Evolutionary conservation across 30 jellyfish, hydroid and myxozoan genomes (phyloP).

Genomic region (Catostylus mosaicus): DNA sequence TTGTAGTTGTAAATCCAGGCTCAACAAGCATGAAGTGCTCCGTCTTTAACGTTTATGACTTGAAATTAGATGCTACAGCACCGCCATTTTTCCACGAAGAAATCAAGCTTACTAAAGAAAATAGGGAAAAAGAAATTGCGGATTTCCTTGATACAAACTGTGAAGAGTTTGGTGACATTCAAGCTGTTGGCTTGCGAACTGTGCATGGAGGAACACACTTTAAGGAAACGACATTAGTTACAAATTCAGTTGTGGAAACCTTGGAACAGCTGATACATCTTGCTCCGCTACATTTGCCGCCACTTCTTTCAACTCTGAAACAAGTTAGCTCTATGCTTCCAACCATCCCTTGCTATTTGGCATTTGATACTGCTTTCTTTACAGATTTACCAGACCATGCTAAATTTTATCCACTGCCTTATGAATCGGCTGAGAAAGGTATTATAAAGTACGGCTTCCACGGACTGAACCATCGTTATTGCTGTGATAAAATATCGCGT

Average conservation of each 20-base stretch:
- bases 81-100: slow-evolving; percentile 44
- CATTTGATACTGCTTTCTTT: slow-evolving; percentile 83
- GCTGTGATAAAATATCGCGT: slow-evolving; percentile 47
- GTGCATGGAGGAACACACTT: slow-evolving; percentile 87
- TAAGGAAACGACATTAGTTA: slow-evolving; percentile 55
- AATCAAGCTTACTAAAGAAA: slow-evolving; percentile 23
- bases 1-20: slow-evolving; percentile 79
- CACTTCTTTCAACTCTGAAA: slow-evolving; percentile 60
- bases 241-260: slow-evolving; percentile 49
- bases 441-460: slow-evolving; percentile 82
- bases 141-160: slow-evolving; percentile 22
- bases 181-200: slow-evolving; percentile 80
- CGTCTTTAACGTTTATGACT: slow-evolving; percentile 47
- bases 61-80: slow-evolving; percentile 23
- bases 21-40: slow-evolving; percentile 82
- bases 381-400: slow-evolving; percentile 72
- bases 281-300: slow-evolving; percentile 89
- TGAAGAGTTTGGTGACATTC: slow-evolving; percentile 43
- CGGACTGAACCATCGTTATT: slow-evolving; percentile 82
- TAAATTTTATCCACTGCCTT: slow-evolving; percentile 67
- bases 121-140: slow-evolving; percentile 30
- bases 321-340: slow-evolving; percentile 55
- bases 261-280: slow-evolving; percentile 56
- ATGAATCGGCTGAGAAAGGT: slow-evolving; percentile 51
- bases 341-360: slow-evolving; percentile 57